Conservation (phyloP, 2,888 invertebrate species). For the Siphonodentalium dalli region DNA sequence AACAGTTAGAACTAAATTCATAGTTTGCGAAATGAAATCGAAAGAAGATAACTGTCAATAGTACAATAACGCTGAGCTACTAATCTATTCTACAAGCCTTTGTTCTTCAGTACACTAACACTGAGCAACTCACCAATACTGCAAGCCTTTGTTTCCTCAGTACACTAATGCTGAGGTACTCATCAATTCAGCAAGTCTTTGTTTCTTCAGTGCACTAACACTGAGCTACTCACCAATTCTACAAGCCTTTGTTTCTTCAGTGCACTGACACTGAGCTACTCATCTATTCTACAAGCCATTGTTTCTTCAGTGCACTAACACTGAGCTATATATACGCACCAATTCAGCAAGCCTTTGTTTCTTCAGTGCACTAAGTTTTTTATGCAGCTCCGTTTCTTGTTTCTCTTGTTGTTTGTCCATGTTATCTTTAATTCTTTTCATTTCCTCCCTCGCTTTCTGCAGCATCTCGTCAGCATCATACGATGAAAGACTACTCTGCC, state of each 20-base stretch:
- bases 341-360: slow-evolving; percentile 37
- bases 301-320: slow-evolving; percentile 46
- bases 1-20: no score
- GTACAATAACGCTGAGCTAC: no score
- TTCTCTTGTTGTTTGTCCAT: slow-evolving; percentile 47
- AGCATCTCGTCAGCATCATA: slow-evolving; percentile 41
- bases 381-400: slow-evolving; percentile 51
- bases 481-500: background rate
- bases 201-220: slow-evolving; percentile 46
- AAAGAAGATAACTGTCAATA: no score
- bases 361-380: slow-evolving; percentile 50
- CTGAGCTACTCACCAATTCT: slow-evolving; percentile 35
- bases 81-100: no score
- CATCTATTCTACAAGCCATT: slow-evolving; percentile 36
- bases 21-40: no score
- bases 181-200: slow-evolving; percentile 36
- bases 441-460: slow-evolving; percentile 42
- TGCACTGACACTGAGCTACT: slow-evolving; percentile 42
- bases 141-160: no score
- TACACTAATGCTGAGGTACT: no score
- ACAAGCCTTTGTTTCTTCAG: slow-evolving; percentile 43
- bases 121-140: no score
- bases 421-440: slow-evolving; percentile 45
- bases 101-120: no score
- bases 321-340: no score